phyloP scores from a whole-genome alignment of 2,113 vertebrate species.

The Phalacrocorax carbo region DNA sequence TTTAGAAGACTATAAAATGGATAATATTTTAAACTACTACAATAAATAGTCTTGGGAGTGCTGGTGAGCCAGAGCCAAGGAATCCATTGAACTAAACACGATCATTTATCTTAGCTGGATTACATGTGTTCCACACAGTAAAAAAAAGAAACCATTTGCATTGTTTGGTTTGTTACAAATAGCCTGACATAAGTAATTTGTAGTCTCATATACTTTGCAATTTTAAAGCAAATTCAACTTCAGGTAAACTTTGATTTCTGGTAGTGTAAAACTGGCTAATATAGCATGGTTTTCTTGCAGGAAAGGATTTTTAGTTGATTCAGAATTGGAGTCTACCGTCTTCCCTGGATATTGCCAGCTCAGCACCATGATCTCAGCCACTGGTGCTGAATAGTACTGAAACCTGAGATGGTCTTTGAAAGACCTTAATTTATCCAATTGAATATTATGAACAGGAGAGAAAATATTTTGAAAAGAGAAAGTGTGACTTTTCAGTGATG shows the following conservation, averaged over 20 bases:
- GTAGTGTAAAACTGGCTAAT: neutral
- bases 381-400: neutral
- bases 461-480: neutral
- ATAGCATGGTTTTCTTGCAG: accelerated
- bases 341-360: neutral
- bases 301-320: neutral
- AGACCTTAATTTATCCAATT: neutral
- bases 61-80: neutral
- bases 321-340: neutral
- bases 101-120: constrained; percentile 30
- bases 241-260: neutral
- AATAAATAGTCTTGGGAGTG: constrained; percentile 24
- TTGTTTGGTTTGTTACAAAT: neutral
- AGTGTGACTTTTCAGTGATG: accelerated
- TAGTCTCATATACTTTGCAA: neutral
- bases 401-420: neutral
- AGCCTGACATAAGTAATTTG: neutral
- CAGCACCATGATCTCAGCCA: neutral
- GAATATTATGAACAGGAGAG: neutral
- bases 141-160: neutral
- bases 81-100: constrained; percentile 37
- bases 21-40: constrained; percentile 39
- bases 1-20: constrained; percentile 13
- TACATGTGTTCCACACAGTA: neutral
- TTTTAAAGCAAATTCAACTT: neutral